Conservation (phyloP, 1,140 invertebrate genomes). For the Hylaeus volcanicus region DNA sequence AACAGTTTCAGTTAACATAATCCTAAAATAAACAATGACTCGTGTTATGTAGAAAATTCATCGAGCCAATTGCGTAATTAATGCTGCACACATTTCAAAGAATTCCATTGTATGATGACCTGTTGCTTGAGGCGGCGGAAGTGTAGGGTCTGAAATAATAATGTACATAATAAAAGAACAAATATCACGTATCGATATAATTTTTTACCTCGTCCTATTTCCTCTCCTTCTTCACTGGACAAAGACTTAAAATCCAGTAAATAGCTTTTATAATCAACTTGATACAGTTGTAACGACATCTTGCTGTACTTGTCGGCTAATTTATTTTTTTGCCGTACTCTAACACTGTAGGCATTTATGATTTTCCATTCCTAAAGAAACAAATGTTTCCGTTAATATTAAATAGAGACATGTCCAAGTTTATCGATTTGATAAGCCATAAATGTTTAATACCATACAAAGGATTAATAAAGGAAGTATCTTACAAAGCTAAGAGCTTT, state of each 20-base stretch:
- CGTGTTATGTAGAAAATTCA: slow-evolving; percentile 73
- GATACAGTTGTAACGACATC: slow-evolving; percentile 99
- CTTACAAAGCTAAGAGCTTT: slow-evolving; percentile 96
- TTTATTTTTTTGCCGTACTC: slow-evolving; percentile 93
- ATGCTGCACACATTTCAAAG: slow-evolving; percentile 99
- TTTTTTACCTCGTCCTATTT: slow-evolving; percentile 82
- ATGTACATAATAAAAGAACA: not conserved
- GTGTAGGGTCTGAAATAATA: slow-evolving; percentile 71
- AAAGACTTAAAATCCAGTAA: slow-evolving; percentile 98
- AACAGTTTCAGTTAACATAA: not conserved
- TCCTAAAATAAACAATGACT: slow-evolving; percentile 9
- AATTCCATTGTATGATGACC: slow-evolving; percentile 99
- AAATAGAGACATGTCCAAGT: not conserved
- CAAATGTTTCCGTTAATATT: not conserved
- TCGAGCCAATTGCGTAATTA: slow-evolving; percentile 98
- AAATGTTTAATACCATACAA: too few species aligned
- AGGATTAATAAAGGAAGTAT: slow-evolving; percentile 6
- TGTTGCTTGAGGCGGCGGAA: slow-evolving; percentile 80
- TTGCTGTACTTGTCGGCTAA: slow-evolving; percentile 92
- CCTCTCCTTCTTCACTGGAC: slow-evolving; percentile 87
- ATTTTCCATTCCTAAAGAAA: slow-evolving; percentile 95
- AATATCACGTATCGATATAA: not conserved
- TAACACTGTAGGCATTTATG: slow-evolving; percentile 96
- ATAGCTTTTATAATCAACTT: slow-evolving; percentile 99
- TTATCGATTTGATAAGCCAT: not conserved